Evolutionary conservation across 2,888 invertebrate species (phyloP), one percentile per base, ranked within the genome.

Genomic region (Eristalinus aeneus): DNA sequence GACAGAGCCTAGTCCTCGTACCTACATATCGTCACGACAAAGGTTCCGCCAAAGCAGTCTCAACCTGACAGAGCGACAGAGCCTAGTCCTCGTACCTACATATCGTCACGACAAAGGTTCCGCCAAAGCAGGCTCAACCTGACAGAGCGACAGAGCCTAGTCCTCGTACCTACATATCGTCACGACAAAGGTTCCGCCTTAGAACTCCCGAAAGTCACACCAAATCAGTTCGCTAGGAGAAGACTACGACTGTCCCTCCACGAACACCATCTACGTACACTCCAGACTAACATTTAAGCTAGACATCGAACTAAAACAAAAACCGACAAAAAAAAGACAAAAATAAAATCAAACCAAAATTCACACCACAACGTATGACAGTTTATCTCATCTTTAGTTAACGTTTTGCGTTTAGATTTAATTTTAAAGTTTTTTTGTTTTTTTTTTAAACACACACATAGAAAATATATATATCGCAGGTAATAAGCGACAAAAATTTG

Each of bases 391-490:
- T 27, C 20, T 67, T 88, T 80, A 77, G n/a, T 74, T 81, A 67
- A 63, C 69, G 54, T 34, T 63, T 71, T 80, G 73, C 54, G 54
- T 72, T 88, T 72, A 71, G 46, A 8, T 56, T 79, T 46, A 16
- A 16, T 46, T 46, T 46, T 6, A 4, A 46, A n/a, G n/a, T 61
- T 10, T 22, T 56, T 58, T 61, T 10, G n/a, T 56, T 58, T 36
- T 54, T 58, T 69, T 78, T 78, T 67, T 32, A 65, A 16, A 23
- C 22, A 71, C 32, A 71, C 73, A 85, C 76, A 85, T 65, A 86
- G 22, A 60, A 36, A n/a, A 54, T 72, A 58, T 63, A 68, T 77
- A 73, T 76, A 74, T 82, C 85, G 85, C 85, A 80, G 77, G 74
- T 54, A 65, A 69, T 54, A 86, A 86, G 86, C 86, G 77, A 77